These are phyloP conservation scores for Sterna hirundo DNA, from an alignment of 2,113 vertebrate genomes.

Conservation along the genomic window DNA sequence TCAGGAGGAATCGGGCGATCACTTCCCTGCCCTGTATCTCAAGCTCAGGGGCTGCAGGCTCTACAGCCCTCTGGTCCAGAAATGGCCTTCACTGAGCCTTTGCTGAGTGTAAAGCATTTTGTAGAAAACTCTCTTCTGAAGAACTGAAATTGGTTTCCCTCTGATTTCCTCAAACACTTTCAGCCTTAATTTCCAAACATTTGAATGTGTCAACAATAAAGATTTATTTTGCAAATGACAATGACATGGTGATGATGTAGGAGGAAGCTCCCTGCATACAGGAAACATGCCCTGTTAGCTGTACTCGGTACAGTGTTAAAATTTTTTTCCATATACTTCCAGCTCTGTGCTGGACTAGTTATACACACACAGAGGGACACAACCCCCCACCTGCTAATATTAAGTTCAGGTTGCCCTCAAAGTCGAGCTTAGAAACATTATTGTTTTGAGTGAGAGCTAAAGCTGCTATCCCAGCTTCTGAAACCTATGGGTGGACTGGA, in stretches of 20 bases:
- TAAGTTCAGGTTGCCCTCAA: background rate
- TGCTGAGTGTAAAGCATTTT: background rate
- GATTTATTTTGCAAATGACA: background rate
- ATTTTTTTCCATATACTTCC: background rate
- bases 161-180: background rate
- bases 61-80: background rate
- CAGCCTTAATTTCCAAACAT: background rate
- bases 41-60: background rate
- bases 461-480: background rate
- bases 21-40: background rate
- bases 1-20: background rate
- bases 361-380: accelerated
- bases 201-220: background rate
- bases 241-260: background rate
- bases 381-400: accelerated
- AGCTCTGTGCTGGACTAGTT: background rate
- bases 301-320: background rate
- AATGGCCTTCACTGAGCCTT: background rate
- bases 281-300: background rate
- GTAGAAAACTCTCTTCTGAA: background rate
- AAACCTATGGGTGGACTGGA: background rate
- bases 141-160: background rate
- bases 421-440: background rate
- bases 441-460: background rate
- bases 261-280: background rate